Evolutionary conservation across 2,888 invertebrate genomes (phyloP).

Genomic region (Macroteleia sp.): DNA sequence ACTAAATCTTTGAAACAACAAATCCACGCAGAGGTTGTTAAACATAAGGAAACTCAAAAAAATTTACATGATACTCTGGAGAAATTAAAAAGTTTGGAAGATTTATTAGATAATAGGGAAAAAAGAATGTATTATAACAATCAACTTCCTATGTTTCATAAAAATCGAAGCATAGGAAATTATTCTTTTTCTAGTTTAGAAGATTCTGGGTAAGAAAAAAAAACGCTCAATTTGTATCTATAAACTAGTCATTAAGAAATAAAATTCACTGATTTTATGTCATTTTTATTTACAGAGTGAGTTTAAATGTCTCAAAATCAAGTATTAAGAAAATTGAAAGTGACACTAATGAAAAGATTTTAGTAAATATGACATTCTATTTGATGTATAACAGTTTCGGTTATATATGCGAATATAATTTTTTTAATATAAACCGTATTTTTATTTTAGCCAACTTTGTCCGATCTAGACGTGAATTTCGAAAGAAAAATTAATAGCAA

Average conservation of each 20-base stretch:
- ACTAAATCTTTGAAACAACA: conserved; percentile 90
- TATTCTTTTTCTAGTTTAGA: conserved; percentile 78
- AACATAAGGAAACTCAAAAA: conserved; percentile 88
- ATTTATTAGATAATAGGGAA: conserved; percentile 86
- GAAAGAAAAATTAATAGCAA: conserved; percentile 60
- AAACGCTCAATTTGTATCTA: too few species aligned
- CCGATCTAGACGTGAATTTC: conserved; percentile 65
- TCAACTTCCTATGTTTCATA: conserved; percentile 71
- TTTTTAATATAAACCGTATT: background rate
- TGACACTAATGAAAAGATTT: conserved; percentile 65
- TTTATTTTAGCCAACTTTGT: conserved; percentile 63
- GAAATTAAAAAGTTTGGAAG: conserved; percentile 87
- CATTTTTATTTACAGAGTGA: conserved; percentile 51
- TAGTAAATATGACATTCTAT: conserved; percentile 68
- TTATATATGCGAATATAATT: too few species aligned
- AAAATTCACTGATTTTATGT: conserved; percentile 13
- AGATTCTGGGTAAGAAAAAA: conserved; percentile 72
- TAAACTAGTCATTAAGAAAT: background rate
- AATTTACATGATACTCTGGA: conserved; percentile 87
- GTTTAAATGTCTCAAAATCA: conserved; percentile 67
- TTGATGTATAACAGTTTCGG: too few species aligned
- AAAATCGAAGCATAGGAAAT: conserved; percentile 70
- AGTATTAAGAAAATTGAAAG: conserved; percentile 68
- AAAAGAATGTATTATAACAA: conserved; percentile 75
- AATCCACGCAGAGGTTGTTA: conserved; percentile 88